Base-by-base conservation (phyloP, 2,113 vertebrate species). In the Marcusenius ussheri region DNA sequence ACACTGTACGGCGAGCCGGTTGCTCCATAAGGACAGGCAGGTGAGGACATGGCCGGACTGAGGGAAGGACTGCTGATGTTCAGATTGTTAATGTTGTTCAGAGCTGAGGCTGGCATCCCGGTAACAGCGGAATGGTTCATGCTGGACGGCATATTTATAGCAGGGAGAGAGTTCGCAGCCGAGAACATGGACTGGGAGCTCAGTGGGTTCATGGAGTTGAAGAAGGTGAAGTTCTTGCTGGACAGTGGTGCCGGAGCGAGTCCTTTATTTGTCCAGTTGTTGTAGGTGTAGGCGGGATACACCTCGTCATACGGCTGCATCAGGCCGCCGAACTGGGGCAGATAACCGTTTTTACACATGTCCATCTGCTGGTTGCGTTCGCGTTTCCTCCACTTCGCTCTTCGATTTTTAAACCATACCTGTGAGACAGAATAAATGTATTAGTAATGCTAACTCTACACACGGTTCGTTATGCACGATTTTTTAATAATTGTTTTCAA, bases 331-430 rank as follows among this genome's bases (percentile, higher is more conserved):
- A 99, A 99, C 96, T 99, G 98, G n/a, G 98, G 98, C 94, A 99
- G 97, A 94, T 98, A 99, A 91, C 98, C 97, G 95, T 97, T 98
- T 93, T 99, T 99, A 92, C 98, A 99, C 95, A 99, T 93, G 94
- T 99, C 98, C 97, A 99, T 97, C 93, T 99, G 98, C 96, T 99
- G 98, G 96, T 99, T 99, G 53, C 98, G 96, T 94, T 99, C 98
- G 77, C 98, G 96, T 95, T 99, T 99, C 93, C 98, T 96, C 98
- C 98, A 99, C 94, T 99, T 99, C 90, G 98, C 98, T 90, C 98
- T 94, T 87, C 98, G 97, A 95, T 99, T 99, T 94, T 99, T 99
- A 94, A 99, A 99, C 98, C 98, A 99, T 51, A 99, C 98, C 98
- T 99, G 93, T 0, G 90, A 15, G 91, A 19, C 91, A 50, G 86